These are phyloP conservation scores for Trachemys scripta DNA, from an alignment of 2,113 vertebrate genomes.

Conservation along the genomic window DNA sequence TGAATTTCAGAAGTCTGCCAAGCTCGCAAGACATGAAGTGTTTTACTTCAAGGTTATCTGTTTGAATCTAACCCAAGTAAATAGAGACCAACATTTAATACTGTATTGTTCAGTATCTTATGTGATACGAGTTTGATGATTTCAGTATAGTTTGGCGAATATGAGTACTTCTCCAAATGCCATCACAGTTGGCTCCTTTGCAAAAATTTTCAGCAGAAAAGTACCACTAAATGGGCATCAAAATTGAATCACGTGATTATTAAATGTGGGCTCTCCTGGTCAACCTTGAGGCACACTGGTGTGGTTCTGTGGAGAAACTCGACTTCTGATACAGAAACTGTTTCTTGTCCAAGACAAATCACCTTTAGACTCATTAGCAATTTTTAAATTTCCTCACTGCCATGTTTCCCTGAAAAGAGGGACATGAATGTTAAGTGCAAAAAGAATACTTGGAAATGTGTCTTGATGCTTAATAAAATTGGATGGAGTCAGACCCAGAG, in stretches of 20 bases:
- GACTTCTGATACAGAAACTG: too few relatives aligned
- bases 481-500: neutral
- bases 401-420: conserved; percentile 7
- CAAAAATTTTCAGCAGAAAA: too few relatives aligned
- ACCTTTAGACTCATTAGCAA: neutral
- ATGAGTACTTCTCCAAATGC: neutral
- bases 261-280: neutral
- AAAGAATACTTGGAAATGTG: conserved; percentile 26
- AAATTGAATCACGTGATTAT: neutral
- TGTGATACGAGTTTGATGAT: neutral
- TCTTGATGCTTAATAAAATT: neutral
- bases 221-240: too few relatives aligned
- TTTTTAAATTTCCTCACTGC: neutral
- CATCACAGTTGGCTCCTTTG: neutral
- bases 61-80: neutral
- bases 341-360: too few relatives aligned
- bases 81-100: too few relatives aligned
- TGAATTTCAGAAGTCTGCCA: neutral
- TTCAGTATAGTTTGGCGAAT: neutral
- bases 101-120: too few relatives aligned
- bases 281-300: neutral
- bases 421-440: conserved; percentile 7
- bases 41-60: neutral
- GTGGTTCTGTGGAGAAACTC: neutral
- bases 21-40: neutral